Evolutionary conservation across 2,113 vertebrate genomes (phyloP).

Genomic region (Oreochromis niloticus): DNA sequence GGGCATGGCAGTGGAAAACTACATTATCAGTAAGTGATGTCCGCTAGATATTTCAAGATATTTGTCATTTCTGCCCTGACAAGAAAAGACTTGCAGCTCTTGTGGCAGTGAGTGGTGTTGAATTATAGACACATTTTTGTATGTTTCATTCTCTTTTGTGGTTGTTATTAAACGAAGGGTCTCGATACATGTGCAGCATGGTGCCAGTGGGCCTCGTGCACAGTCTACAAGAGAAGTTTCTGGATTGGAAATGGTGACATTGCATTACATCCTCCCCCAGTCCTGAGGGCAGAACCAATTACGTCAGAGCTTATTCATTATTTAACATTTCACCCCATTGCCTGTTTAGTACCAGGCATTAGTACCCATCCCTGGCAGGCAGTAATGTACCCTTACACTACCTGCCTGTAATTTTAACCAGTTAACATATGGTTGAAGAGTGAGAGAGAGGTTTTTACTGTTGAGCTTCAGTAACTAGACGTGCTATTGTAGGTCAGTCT

Average conservation of each 20-base stretch:
- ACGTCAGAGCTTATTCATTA: neutral
- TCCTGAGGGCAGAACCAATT: neutral
- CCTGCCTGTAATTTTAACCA: neutral
- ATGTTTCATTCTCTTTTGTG: neutral
- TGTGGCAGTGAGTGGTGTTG: neutral
- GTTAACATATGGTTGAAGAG: neutral
- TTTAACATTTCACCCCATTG: neutral
- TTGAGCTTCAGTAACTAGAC: neutral
- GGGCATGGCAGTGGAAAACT: neutral
- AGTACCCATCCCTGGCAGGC: neutral
- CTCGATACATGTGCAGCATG: neutral
- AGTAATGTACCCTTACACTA: neutral
- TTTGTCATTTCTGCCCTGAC: neutral
- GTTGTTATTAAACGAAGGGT: neutral
- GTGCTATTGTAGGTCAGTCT: neutral
- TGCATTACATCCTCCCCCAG: neutral
- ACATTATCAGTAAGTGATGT: neutral
- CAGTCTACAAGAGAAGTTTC: neutral
- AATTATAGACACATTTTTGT: neutral
- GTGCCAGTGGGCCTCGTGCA: neutral
- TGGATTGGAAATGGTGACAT: neutral
- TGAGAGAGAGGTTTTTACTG: neutral
- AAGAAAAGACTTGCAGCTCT: neutral
- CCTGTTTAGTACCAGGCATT: neutral
- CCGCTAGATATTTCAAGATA: neutral